phyloP scores from a whole-genome alignment of 2,797 vertebrate species.

The Pangasius macronema region DNA sequence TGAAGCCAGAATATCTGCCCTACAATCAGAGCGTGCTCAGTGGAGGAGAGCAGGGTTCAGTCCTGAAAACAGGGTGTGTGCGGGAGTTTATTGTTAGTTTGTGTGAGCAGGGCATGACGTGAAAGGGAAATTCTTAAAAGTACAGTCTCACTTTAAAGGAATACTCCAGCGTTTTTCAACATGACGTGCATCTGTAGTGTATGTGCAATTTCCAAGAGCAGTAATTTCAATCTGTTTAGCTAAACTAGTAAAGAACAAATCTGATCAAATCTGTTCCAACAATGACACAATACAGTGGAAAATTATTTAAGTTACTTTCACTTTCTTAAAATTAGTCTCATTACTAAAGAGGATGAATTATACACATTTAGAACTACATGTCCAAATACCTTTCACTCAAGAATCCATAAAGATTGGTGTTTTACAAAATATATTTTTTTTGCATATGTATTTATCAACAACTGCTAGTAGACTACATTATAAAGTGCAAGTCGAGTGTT shows the following conservation, averaged over 20 bases:
- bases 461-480: not conserved
- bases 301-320: not conserved
- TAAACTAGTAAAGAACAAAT: not conserved
- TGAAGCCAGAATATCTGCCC: constrained; percentile 72
- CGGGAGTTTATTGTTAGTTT: not conserved
- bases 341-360: not conserved
- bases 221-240: not conserved
- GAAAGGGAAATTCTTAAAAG: not conserved
- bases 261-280: not conserved
- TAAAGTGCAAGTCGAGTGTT: not conserved
- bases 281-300: not conserved
- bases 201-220: not conserved
- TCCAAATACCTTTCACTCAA: not conserved
- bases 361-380: not conserved
- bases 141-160: not conserved
- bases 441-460: not conserved
- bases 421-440: not conserved
- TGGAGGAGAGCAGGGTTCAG: constrained; percentile 68
- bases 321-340: not conserved
- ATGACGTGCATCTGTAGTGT: not conserved
- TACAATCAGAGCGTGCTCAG: constrained; percentile 72
- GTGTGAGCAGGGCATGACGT: not conserved
- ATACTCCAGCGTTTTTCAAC: not conserved
- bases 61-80: constrained; percentile 58
- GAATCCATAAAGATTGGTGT: not conserved